Percentiles rank a stretch among this genome's conserved stretches.
phyloP scores from a whole-genome alignment of 2,888 invertebrate species.

The Drosophila hamatofila region DNA sequence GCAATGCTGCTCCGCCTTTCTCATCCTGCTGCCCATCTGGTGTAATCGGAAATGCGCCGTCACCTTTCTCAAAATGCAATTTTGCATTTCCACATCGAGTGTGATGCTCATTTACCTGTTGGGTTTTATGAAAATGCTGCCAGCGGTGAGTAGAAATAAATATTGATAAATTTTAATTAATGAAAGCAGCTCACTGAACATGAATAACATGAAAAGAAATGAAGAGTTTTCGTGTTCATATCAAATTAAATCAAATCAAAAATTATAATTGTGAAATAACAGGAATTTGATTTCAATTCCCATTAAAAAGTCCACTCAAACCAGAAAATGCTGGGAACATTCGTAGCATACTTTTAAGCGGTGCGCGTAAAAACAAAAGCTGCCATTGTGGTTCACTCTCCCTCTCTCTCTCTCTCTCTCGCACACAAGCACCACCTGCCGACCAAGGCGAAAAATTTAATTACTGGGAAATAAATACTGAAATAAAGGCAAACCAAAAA shows the following conservation, averaged over 20 bases:
- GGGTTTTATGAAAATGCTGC: constrained; percentile 86
- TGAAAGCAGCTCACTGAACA: background rate
- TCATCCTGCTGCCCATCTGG: constrained; percentile 84
- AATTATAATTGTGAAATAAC: background rate
- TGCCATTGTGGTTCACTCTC: constrained; percentile 3
- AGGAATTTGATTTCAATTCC: background rate
- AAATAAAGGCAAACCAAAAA: constrained; percentile 56
- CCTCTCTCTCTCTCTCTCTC: background rate
- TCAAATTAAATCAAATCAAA: constrained; percentile 2
- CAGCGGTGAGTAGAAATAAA: constrained; percentile 85
- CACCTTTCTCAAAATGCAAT: constrained; percentile 89
- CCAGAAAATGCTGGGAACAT: background rate
- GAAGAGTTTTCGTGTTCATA: background rate
- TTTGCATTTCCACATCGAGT: constrained; percentile 89
- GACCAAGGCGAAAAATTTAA: constrained; percentile 70
- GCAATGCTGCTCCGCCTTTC: constrained; percentile 85
- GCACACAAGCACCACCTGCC: background rate
- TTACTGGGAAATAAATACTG: constrained; percentile 71
- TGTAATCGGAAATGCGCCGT: constrained; percentile 86
- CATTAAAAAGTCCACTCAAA: background rate
- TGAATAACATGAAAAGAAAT: background rate
- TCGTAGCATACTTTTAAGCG: constrained; percentile 26
- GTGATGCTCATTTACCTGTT: constrained; percentile 88
- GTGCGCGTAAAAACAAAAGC: constrained; percentile 1
- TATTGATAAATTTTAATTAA: background rate